Conservation (phyloP, 2,113 vertebrate species). For the Leptobrachium leishanense region DNA sequence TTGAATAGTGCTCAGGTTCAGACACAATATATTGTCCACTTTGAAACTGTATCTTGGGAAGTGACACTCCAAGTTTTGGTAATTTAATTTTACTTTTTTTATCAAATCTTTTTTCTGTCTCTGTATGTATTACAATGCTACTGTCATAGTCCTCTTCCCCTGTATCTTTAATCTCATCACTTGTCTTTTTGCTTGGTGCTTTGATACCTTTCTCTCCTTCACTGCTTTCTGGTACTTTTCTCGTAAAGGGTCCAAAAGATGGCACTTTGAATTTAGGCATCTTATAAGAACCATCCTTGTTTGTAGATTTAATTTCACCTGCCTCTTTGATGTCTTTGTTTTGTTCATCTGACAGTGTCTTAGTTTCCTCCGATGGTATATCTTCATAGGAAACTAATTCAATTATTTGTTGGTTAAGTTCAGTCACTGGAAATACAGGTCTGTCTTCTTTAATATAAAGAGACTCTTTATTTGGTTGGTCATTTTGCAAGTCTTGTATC, state of each 20-base stretch:
- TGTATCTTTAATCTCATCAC: background rate
- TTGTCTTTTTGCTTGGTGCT: background rate
- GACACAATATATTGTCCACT: constrained; percentile 45
- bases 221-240: constrained; percentile 30
- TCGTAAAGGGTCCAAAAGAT: constrained; percentile 55
- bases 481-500: background rate
- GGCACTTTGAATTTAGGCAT: constrained; percentile 64
- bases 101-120: background rate
- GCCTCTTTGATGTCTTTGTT: background rate
- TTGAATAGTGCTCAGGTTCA: constrained; percentile 15
- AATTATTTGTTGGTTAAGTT: background rate
- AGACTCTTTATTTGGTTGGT: background rate
- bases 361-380: background rate
- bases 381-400: too few species aligned
- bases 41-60: constrained; percentile 22
- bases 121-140: background rate
- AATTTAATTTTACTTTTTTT: constrained; percentile 55
- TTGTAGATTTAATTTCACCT: background rate
- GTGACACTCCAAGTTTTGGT: constrained; percentile 56
- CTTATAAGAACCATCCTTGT: constrained; percentile 51
- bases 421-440: background rate
- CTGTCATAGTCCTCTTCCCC: background rate
- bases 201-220: constrained; percentile 1
- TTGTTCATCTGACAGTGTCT: background rate
- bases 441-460: background rate